Evolutionary conservation across 2,888 invertebrate species (phyloP).

Genomic region (Tribolium freemani): DNA sequence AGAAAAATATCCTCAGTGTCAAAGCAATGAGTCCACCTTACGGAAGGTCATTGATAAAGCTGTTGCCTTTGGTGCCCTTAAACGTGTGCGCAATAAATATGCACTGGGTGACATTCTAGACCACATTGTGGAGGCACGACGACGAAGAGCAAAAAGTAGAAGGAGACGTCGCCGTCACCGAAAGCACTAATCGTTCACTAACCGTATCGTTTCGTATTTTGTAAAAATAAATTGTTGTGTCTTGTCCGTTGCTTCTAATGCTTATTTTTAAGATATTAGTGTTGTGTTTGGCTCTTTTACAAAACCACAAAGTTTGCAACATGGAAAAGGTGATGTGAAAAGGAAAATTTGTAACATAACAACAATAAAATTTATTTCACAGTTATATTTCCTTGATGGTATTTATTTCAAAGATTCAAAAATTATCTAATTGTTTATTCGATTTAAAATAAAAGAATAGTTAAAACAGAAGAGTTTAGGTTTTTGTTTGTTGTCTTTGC

Average conservation of each 20-base stretch:
- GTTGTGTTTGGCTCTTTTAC: too few relatives aligned
- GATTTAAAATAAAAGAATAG: too few relatives aligned
- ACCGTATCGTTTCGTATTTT: not conserved
- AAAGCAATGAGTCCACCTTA: slow-evolving; percentile 10
- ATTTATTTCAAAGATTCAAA: too few relatives aligned
- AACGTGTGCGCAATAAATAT: slow-evolving; percentile 6
- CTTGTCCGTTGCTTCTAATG: not conserved
- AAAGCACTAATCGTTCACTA: not conserved
- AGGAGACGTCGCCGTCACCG: slow-evolving; percentile 8
- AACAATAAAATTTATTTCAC: too few relatives aligned
- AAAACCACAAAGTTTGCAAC: too few relatives aligned
- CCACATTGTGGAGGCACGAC: slow-evolving; percentile 10
- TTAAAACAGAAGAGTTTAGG: too few relatives aligned
- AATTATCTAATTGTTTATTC: too few relatives aligned
- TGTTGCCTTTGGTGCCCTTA: slow-evolving; percentile 25
- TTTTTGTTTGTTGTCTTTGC: too few relatives aligned
- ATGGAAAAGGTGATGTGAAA: too few relatives aligned
- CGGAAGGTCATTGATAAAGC: slow-evolving; percentile 22
- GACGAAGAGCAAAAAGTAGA: not conserved
- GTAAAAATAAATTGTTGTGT: not conserved
- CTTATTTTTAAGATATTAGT: not conserved
- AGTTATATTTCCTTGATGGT: too few relatives aligned
- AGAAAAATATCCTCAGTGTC: slow-evolving; percentile 15
- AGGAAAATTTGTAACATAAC: too few relatives aligned
- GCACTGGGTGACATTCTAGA: slow-evolving; percentile 13